Conservation (phyloP, 1,140 invertebrate genomes). For the Globodera rostochiensis region DNA sequence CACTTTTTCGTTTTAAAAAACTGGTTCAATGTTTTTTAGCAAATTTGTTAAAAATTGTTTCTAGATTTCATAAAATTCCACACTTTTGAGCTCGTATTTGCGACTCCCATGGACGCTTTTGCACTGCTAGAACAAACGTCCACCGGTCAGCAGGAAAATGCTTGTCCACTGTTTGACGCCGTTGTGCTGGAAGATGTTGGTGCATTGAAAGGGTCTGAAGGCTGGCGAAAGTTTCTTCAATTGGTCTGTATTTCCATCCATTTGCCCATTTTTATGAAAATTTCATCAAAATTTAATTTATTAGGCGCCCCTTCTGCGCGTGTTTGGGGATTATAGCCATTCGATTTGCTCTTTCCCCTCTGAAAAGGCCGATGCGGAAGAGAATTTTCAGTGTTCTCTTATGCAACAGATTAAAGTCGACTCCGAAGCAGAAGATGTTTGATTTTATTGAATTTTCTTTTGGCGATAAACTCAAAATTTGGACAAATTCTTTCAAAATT, state of each 20-base stretch:
- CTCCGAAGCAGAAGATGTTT: too few species aligned
- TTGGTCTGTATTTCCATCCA: not conserved
- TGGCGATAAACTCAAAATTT: too few species aligned
- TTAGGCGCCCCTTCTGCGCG: not conserved
- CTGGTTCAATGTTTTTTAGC: too few species aligned
- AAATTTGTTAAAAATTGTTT: too few species aligned
- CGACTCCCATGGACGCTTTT: not conserved
- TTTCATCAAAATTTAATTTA: not conserved
- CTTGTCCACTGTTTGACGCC: not conserved
- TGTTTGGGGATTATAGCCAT: not conserved
- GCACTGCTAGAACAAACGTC: not conserved
- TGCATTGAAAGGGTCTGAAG: not conserved
- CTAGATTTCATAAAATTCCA: too few species aligned
- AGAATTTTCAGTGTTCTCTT: not conserved
- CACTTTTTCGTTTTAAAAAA: too few species aligned
- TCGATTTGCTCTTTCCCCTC: not conserved
- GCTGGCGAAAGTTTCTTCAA: not conserved
- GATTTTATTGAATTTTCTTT: too few species aligned
- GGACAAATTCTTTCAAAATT: not conserved
- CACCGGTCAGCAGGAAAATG: too few species aligned
- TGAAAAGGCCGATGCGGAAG: not conserved
- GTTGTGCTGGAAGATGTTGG: not conserved
- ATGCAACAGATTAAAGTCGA: not conserved
- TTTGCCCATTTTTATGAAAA: not conserved
- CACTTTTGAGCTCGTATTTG: not conserved